These are phyloP conservation scores for Dasyornis broadbenti DNA, from an alignment of 2,113 vertebrate species.

Conservation along the genomic window DNA sequence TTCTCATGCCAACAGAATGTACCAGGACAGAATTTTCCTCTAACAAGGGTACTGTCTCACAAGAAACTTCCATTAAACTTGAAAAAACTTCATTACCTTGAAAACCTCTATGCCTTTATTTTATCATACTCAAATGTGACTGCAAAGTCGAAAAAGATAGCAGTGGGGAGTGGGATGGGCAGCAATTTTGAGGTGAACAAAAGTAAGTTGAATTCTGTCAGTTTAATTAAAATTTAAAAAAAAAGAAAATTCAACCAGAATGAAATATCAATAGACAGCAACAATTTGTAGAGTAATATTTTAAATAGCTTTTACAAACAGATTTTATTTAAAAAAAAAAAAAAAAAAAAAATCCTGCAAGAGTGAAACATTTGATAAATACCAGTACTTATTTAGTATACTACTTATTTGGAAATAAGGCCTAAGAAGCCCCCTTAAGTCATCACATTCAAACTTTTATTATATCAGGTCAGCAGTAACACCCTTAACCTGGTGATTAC, in stretches of 20 bases:
- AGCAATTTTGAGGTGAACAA: not conserved
- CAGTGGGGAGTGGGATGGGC: fast-evolving
- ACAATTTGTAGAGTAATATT: not conserved
- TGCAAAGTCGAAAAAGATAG: not conserved
- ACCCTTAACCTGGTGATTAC: not conserved
- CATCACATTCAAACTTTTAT: not conserved
- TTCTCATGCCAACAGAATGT: not conserved
- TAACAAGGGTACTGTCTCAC: not conserved
- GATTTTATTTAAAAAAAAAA: not conserved
- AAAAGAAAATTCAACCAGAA: not conserved
- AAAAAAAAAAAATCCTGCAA: not conserved
- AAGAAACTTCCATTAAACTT: not conserved
- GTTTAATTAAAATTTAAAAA: not conserved
- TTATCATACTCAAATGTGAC: not conserved
- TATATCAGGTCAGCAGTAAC: not conserved
- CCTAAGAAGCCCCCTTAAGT: not conserved
- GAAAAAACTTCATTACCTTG: not conserved
- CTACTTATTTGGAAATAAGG: not conserved
- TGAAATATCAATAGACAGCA: not conserved
- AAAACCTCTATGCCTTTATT: not conserved
- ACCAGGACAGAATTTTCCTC: not conserved
- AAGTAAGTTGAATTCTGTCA: not conserved
- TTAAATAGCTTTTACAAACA: not conserved
- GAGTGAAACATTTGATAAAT: not conserved
- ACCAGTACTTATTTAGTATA: not conserved